phyloP scores from a whole-genome alignment of 2,113 vertebrate genomes.

The Hylia prasina region DNA sequence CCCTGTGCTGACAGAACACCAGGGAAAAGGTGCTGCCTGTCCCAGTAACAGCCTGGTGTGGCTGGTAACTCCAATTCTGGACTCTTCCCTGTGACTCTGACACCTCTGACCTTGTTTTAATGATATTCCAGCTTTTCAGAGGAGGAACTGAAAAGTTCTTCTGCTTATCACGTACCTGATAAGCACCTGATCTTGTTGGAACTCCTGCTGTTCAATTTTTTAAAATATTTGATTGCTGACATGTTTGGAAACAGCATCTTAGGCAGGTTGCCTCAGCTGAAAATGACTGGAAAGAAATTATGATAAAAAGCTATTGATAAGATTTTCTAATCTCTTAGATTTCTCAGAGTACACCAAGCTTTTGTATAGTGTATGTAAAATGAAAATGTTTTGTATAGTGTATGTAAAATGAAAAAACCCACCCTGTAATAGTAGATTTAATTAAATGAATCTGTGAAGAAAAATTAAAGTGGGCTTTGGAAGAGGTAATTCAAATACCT shows the following conservation, averaged over 20 bases:
- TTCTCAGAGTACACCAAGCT: background rate
- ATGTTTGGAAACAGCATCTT: background rate
- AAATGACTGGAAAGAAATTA: background rate
- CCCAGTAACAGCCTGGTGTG: background rate
- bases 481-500: background rate
- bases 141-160: background rate
- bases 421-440: background rate
- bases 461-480: background rate
- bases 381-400: background rate
- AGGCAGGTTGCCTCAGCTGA: background rate
- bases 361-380: background rate
- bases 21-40: background rate
- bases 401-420: background rate
- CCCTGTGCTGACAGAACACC: fast-evolving
- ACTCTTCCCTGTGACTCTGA: background rate
- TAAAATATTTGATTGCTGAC: background rate
- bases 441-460: background rate
- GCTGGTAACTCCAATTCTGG: background rate
- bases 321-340: background rate
- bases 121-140: background rate
- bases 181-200: background rate
- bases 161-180: background rate
- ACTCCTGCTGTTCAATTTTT: background rate
- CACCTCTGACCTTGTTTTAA: background rate
- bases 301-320: background rate